phyloP scores from a whole-genome alignment of 1,140 invertebrate genomes.

The Luehdorfia chinensis region DNA sequence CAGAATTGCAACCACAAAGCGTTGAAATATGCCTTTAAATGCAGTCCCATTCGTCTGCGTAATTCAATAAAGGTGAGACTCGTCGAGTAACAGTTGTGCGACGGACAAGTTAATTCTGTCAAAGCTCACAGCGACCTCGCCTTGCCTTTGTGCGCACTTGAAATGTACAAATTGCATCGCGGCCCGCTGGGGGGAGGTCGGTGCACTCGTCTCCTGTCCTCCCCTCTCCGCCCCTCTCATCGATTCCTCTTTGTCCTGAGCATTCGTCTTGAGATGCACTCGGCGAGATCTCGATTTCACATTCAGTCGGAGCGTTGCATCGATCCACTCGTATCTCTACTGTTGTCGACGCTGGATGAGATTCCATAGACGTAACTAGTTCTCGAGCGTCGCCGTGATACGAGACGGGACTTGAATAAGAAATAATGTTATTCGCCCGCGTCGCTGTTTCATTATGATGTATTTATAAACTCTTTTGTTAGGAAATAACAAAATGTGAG shows the following conservation, averaged over 20 bases:
- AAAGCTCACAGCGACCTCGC: slow-evolving; percentile 68
- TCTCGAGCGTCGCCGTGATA: slow-evolving; percentile 23
- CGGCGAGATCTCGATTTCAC: slow-evolving; percentile 64
- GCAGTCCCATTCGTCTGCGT: slow-evolving; percentile 10
- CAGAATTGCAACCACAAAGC: slow-evolving; percentile 13
- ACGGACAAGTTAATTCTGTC: slow-evolving; percentile 75
- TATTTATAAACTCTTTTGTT: slow-evolving; percentile 18
- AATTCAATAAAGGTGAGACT: slow-evolving; percentile 63
- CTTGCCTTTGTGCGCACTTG: slow-evolving; percentile 73
- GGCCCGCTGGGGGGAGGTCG: slow-evolving; percentile 52
- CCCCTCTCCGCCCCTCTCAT: slow-evolving; percentile 46
- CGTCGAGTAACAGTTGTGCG: slow-evolving; percentile 41
- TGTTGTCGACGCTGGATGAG: slow-evolving; percentile 41
- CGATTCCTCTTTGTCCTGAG: slow-evolving; percentile 69
- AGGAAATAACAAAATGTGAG: slow-evolving; percentile 6
- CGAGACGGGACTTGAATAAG: slow-evolving; percentile 26
- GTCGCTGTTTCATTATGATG: slow-evolving; percentile 15
- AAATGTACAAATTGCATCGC: slow-evolving; percentile 75
- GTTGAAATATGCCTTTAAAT: slow-evolving; percentile 16
- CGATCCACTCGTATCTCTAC: slow-evolving; percentile 44
- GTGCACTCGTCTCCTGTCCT: slow-evolving; percentile 50
- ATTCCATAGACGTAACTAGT: slow-evolving; percentile 40
- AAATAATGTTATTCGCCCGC: slow-evolving; percentile 14
- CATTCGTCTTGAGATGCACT: slow-evolving; percentile 70
- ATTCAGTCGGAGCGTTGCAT: slow-evolving; percentile 50